Percentiles rank a stretch among this genome's conserved stretches.
Conservation (phyloP, 2,888 invertebrate species). For the Pelosia muscerda region DNA sequence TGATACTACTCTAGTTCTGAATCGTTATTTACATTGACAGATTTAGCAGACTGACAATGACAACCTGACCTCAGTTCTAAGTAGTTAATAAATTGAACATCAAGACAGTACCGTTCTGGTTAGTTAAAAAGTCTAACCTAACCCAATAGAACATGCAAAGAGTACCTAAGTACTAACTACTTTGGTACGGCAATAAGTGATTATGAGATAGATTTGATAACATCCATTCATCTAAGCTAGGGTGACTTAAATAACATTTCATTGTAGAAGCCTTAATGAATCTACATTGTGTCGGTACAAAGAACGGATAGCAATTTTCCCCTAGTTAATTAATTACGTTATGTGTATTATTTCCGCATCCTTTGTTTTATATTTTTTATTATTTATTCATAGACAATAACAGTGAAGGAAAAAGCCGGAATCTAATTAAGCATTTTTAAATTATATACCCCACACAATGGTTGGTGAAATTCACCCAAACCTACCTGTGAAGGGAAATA, state of each 20-base stretch:
- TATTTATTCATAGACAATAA: not conserved
- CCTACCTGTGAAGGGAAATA: no score
- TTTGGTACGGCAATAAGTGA: not conserved
- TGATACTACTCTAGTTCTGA: no score
- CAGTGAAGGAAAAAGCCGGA: not conserved
- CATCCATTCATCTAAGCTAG: not conserved
- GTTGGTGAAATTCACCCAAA: no score
- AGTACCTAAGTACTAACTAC: not conserved
- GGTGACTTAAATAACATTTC: not conserved
- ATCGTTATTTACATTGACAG: no score
- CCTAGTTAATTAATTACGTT: conserved; percentile 9
- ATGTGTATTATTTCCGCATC: not conserved
- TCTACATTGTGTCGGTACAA: conserved; percentile 10
- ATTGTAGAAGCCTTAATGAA: conserved; percentile 9
- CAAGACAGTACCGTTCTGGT: no score
- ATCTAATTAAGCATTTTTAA: not conserved
- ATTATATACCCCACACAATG: no score
- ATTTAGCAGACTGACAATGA: no score
- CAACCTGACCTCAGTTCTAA: no score
- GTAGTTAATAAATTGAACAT: no score
- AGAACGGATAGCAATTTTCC: conserved; percentile 10
- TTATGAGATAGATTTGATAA: not conserved
- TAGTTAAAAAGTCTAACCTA: not conserved
- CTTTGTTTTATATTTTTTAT: not conserved
- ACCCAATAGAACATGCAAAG: not conserved